Evolutionary conservation across 2,888 invertebrate genomes (phyloP).

Genomic region (Azorinus chamasolen): DNA sequence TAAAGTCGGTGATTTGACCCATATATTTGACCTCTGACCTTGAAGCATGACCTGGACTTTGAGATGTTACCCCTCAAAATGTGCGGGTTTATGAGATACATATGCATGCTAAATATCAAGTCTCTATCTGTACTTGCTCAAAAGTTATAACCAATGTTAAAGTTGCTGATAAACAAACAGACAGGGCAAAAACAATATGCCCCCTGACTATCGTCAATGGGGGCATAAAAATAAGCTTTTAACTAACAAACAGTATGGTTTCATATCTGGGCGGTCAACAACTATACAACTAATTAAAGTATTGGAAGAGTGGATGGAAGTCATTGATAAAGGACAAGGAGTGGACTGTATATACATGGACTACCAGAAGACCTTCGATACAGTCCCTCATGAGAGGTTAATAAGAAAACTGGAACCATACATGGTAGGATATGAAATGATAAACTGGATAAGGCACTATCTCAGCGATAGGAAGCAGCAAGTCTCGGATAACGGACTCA

Average conservation of each 20-base stretch:
- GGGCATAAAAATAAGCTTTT: too few species aligned
- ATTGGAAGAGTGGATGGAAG: slow-evolving; percentile 2
- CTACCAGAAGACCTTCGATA: slow-evolving; percentile 9
- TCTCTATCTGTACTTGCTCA: too few species aligned
- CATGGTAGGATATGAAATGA: not conserved
- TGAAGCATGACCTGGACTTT: too few species aligned
- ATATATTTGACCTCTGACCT: too few species aligned
- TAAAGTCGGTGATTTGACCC: too few species aligned
- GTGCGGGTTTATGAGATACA: too few species aligned
- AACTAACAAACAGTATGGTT: not conserved
- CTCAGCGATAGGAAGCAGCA: not conserved
- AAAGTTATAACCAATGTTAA: too few species aligned
- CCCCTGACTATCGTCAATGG: too few species aligned
- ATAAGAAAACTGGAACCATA: slow-evolving; percentile 1
- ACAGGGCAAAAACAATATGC: too few species aligned
- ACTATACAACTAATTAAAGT: not conserved
- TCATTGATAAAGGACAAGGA: not conserved
- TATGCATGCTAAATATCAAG: too few species aligned
- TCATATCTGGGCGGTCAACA: not conserved
- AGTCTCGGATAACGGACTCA: not conserved
- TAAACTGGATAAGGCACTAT: slow-evolving; percentile 10
- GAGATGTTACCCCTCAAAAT: too few species aligned
- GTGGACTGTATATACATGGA: slow-evolving; percentile 4
- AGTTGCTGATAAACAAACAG: too few species aligned
- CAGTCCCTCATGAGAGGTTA: slow-evolving; percentile 1